phyloP scores from a whole-genome alignment of 1,140 invertebrate genomes.

The Lepeophtheirus salmonis region DNA sequence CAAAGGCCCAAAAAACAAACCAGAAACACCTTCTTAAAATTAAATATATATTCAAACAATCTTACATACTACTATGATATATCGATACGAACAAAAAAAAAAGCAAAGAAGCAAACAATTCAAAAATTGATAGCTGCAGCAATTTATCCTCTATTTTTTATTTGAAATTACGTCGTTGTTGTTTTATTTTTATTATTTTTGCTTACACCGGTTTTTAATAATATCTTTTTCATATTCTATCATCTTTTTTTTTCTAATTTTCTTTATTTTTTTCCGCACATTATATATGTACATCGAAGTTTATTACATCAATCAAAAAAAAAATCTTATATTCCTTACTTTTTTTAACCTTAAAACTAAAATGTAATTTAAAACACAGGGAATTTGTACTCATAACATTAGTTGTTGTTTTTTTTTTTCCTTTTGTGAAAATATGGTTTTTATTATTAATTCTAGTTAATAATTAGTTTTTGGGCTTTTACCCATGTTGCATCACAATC shows the following conservation, averaged over 20 bases:
- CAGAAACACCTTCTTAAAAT: neutral
- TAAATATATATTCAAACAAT: neutral
- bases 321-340: no score
- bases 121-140: neutral
- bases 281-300: no score
- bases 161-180: neutral
- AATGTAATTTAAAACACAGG: no score
- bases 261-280: no score
- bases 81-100: neutral
- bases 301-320: no score
- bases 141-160: slow-evolving; percentile 2
- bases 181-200: neutral
- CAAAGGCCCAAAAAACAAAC: neutral
- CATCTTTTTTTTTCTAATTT: neutral
- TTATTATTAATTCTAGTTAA: no score
- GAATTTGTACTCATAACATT: no score
- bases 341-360: no score
- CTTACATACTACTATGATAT: neutral
- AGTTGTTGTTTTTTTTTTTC: no score
- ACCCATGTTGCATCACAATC: no score
- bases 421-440: no score
- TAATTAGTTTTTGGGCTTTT: no score
- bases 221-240: neutral
- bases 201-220: neutral
- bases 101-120: neutral